These are phyloP conservation scores for Hydrolagus affinis DNA, from an alignment of 2,113 vertebrate species.

Conservation along the genomic window DNA sequence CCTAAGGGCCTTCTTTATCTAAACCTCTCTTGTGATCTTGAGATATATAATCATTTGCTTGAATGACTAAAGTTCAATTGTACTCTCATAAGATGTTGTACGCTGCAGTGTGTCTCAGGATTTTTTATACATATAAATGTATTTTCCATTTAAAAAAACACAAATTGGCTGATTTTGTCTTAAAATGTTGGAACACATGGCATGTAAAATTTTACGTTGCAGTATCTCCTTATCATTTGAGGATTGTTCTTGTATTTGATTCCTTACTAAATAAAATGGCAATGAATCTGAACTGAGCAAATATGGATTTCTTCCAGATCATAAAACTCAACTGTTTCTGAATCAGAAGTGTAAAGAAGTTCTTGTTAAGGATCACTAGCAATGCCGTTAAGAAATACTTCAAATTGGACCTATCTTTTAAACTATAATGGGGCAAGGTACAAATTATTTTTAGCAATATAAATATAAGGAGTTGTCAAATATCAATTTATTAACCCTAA, in stretches of 20 bases:
- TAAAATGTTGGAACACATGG: neutral
- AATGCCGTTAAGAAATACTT: too few species aligned
- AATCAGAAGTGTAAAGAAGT: too few species aligned
- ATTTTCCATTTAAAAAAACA: neutral
- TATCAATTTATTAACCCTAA: constrained; percentile 2
- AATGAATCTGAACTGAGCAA: too few species aligned
- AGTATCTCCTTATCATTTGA: too few species aligned
- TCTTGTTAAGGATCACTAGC: too few species aligned
- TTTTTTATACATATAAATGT: neutral
- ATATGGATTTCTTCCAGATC: too few species aligned
- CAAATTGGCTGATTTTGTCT: neutral
- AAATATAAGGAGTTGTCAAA: neutral
- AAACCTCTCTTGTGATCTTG: too few species aligned
- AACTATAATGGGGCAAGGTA: neutral
- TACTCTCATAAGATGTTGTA: neutral
- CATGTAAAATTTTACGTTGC: too few species aligned
- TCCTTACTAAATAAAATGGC: too few species aligned
- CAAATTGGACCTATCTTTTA: neutral
- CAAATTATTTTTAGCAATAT: neutral
- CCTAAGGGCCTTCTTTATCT: too few species aligned
- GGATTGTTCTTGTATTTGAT: too few species aligned
- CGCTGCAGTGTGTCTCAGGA: neutral
- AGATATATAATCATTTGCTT: neutral
- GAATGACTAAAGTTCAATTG: neutral
- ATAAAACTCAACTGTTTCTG: too few species aligned